phyloP scores from a whole-genome alignment of 1,140 invertebrate genomes.

The Zaprionus ornatus region DNA sequence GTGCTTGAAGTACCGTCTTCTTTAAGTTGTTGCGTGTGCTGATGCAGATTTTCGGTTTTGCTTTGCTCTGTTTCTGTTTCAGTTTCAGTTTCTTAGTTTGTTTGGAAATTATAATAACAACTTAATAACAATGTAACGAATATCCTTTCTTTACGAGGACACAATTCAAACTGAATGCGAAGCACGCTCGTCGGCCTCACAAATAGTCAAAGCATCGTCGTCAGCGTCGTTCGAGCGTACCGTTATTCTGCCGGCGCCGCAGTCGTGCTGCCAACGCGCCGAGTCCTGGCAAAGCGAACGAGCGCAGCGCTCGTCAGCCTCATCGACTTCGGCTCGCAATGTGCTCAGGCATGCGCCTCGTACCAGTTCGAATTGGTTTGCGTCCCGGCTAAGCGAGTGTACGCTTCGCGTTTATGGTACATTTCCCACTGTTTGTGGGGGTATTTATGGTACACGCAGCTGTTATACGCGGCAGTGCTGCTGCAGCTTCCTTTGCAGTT shows the following conservation, averaged over 20 bases:
- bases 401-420: background rate
- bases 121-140: conserved; percentile 84
- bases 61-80: conserved; percentile 45
- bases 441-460: conserved; percentile 22
- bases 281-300: conserved; percentile 48
- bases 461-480: conserved; percentile 45
- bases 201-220: conserved; percentile 80
- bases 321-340: conserved; percentile 4
- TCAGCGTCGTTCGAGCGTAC: conserved; percentile 35
- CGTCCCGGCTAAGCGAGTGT: conserved; percentile 32
- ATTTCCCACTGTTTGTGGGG: conserved; percentile 51
- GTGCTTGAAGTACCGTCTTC: conserved; percentile 26
- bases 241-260: conserved; percentile 74
- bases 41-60: conserved; percentile 39
- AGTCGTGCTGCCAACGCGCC: conserved; percentile 45
- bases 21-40: conserved; percentile 52
- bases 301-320: conserved; percentile 28
- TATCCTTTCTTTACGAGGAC: conserved; percentile 84
- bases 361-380: conserved; percentile 57
- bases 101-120: conserved; percentile 84
- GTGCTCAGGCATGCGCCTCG: conserved; percentile 58
- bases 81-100: conserved; percentile 59
- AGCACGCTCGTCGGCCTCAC: conserved; percentile 74
- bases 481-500: conserved; percentile 14
- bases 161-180: conserved; percentile 84